Evolutionary conservation across 2,888 invertebrate species (phyloP), one percentile per base, ranked within the genome.

Genomic region (Beris chalybata): DNA sequence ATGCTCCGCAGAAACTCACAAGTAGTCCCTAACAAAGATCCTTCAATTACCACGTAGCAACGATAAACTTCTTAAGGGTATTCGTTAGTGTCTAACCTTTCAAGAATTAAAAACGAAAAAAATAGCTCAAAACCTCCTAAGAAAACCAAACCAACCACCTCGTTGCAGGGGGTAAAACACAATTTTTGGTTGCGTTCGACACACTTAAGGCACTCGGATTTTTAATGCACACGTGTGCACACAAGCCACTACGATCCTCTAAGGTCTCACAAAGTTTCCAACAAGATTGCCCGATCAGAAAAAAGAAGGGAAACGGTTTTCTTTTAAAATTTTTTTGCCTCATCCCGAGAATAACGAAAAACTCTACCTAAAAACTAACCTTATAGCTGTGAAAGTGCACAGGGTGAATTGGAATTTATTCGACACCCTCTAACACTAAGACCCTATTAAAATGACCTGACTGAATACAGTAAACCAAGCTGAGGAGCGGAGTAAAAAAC

Each of bases 191-290:
- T 12, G 52, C 50, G 38, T 52, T 61, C 32, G 58, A 61, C 61
- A 61, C 58, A 59, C 58, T 59, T 59, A 59, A 47, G 13, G 13
- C 48, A 30, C 58, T 30, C 29, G 6, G 30, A 29, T 31, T 29
- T 45, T n/a, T 59, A 50, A 52, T 38, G 13, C 50, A 38, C 61
- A 61, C 61, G 52, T 61, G 61, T 61, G 61, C 61, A 61, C 61
- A 15, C 61, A 52, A 50, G 52, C 15, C 50, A n/a, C 38, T 22
- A 3, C 5, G 38, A 38, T 38, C 38, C 7, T 38, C 5, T 38
- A 38, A 38, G 38, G 38, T 38, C 38, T 38, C 38, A 38, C 1
- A 5, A 5, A 38, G 9, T 3, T 38, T 38, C 7, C 38, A 38
- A 38, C 38, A 5, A 38, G 9, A 38, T 38, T 38, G 38, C 38